Evolutionary conservation across 1,140 invertebrate species (phyloP).

Genomic region (Monomorium pharaonis): DNA sequence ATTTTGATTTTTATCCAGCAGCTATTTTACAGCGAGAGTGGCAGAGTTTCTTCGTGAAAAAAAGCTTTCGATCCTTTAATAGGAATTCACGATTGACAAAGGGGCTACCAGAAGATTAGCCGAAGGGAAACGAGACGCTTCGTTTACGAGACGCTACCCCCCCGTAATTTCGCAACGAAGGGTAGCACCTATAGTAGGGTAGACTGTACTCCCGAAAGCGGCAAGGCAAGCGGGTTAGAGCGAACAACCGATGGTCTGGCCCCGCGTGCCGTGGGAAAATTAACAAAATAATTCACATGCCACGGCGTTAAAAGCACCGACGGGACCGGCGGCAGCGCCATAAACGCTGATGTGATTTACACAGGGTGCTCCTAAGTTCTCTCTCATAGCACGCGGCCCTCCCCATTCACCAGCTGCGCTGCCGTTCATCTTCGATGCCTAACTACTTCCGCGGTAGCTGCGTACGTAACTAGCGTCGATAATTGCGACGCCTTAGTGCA

Average conservation of each 20-base stretch:
- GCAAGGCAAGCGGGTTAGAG: neutral
- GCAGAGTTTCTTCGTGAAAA: neutral
- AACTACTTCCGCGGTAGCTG: conserved; percentile 39
- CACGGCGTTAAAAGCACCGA: conserved; percentile 54
- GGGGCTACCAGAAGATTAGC: neutral
- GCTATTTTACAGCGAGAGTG: neutral
- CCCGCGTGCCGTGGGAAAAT: conserved; percentile 44
- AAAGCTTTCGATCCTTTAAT: neutral
- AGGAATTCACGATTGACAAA: conserved; percentile 11
- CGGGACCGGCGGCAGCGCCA: conserved; percentile 10
- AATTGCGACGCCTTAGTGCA: conserved; percentile 20
- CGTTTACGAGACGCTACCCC: neutral
- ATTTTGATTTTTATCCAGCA: neutral
- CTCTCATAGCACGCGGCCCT: neutral
- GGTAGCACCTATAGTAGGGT: too few relatives aligned
- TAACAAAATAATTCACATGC: conserved; percentile 72
- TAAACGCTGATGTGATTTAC: conserved; percentile 61
- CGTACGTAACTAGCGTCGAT: conserved; percentile 45
- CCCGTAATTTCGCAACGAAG: neutral
- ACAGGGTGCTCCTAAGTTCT: conserved; percentile 45
- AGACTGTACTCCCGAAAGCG: neutral
- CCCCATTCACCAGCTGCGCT: conserved; percentile 13
- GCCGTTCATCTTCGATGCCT: conserved; percentile 51
- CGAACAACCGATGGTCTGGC: conserved; percentile 8
- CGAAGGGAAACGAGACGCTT: neutral